A percentile compares a stretch with the other conserved stretches of the same genome.
These are phyloP conservation scores for Coptodon rendalli DNA, from an alignment of 2,113 vertebrate genomes.

Conservation along the genomic window DNA sequence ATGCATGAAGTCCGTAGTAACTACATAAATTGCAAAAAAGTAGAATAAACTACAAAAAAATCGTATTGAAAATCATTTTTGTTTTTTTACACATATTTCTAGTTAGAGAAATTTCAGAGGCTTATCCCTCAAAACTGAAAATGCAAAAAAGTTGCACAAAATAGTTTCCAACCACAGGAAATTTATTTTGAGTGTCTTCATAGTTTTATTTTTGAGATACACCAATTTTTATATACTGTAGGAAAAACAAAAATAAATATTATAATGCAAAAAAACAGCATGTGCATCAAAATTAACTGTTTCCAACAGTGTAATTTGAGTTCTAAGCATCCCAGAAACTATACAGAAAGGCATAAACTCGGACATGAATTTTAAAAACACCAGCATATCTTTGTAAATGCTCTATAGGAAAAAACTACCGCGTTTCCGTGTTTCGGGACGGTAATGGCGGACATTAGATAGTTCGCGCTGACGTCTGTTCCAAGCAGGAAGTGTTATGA, in stretches of 20 bases:
- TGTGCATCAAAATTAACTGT: rapidly evolving
- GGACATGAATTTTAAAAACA: no score
- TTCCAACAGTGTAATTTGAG: rapidly evolving
- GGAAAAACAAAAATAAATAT: not conserved
- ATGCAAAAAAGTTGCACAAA: not conserved
- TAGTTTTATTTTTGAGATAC: not conserved
- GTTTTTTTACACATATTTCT: not conserved
- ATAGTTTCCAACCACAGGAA: not conserved
- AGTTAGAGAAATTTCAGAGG: not conserved
- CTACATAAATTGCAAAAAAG: not conserved
- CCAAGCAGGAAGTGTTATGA: not conserved
- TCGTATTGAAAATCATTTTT: rapidly evolving
- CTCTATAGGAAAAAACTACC: not conserved
- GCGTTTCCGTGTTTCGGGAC: no score
- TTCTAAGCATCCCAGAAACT: rapidly evolving
- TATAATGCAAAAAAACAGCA: rapidly evolving
- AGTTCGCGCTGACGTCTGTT: not conserved
- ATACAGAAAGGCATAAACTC: rapidly evolving
- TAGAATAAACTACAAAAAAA: not conserved
- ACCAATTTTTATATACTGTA: not conserved
- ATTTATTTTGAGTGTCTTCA: not conserved
- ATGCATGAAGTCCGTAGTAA: rapidly evolving
- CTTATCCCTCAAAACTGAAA: not conserved
- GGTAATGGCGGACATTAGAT: not conserved
- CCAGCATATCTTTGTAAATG: not conserved